These are phyloP conservation scores for Aptenodytes patagonicus DNA, from an alignment of 2,113 vertebrate genomes.

Conservation along the genomic window DNA sequence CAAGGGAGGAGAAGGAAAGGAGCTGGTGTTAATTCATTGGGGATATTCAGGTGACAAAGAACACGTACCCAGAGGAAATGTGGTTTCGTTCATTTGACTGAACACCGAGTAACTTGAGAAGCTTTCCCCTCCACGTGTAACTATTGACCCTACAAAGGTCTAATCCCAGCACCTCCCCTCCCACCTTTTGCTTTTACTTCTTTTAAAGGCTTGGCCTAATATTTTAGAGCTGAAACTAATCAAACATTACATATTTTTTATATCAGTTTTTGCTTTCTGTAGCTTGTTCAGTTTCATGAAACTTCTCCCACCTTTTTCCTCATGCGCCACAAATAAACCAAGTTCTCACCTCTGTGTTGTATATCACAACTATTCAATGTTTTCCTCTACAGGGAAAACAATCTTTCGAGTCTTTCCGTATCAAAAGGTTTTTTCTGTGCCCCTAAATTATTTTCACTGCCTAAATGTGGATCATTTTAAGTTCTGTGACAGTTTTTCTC, in stretches of 20 bases:
- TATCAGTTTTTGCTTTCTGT: neutral
- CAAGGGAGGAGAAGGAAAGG: neutral
- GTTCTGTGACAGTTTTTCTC: neutral
- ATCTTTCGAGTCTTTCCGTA: neutral
- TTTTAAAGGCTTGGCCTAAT: neutral
- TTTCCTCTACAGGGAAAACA: neutral
- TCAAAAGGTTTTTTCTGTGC: neutral
- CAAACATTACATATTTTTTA: neutral
- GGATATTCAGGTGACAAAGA: neutral
- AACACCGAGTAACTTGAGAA: neutral
- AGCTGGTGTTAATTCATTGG: neutral
- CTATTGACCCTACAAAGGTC: neutral
- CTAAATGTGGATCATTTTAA: neutral
- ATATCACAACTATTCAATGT: neutral
- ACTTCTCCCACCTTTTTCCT: neutral
- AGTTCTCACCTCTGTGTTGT: neutral
- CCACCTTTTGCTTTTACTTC: neutral
- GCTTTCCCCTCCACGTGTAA: neutral
- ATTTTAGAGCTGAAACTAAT: neutral
- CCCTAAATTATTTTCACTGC: neutral
- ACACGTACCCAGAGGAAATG: neutral
- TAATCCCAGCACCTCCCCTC: neutral
- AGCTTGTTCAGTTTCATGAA: neutral
- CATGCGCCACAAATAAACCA: neutral
- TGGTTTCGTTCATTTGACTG: neutral